phyloP scores from a whole-genome alignment of 2,113 vertebrate genomes.

The Lophius piscatorius region DNA sequence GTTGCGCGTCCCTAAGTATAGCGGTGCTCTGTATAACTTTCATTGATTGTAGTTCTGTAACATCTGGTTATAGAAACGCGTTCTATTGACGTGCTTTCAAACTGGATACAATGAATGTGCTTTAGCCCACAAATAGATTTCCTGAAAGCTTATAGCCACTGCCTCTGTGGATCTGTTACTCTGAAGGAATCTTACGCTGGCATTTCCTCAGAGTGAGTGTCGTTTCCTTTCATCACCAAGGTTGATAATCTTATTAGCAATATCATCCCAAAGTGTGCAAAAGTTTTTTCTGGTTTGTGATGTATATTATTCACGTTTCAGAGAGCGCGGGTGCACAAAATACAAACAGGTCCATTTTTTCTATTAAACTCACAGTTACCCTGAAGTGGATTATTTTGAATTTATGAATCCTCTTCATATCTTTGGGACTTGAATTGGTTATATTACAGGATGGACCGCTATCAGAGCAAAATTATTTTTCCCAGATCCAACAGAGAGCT shows the following conservation, averaged over 20 bases:
- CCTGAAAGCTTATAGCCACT: slow-evolving; percentile 23
- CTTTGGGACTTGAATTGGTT: slow-evolving; percentile 70
- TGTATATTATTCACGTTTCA: too few species aligned
- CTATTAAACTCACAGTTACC: slow-evolving; percentile 65
- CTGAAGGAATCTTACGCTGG: slow-evolving; percentile 23
- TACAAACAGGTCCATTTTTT: too few species aligned
- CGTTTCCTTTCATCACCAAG: slow-evolving; percentile 35
- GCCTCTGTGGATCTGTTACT: slow-evolving; percentile 19
- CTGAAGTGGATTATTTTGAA: slow-evolving; percentile 76
- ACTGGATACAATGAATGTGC: slow-evolving; percentile 28
- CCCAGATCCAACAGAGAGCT: slow-evolving; percentile 60
- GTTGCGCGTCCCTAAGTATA: slow-evolving; percentile 30
- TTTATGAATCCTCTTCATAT: slow-evolving; percentile 65
- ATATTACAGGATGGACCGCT: slow-evolving; percentile 63
- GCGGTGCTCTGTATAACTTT: slow-evolving; percentile 46
- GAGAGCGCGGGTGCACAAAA: background rate
- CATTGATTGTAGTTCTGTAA: slow-evolving; percentile 46
- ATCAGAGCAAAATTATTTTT: slow-evolving; percentile 72
- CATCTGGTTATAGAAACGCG: slow-evolving; percentile 31
- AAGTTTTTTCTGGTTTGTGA: too few species aligned
- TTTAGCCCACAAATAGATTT: slow-evolving; percentile 45
- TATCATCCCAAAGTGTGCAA: too few species aligned
- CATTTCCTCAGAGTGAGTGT: slow-evolving; percentile 19
- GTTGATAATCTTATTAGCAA: slow-evolving; percentile 51
- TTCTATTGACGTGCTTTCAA: slow-evolving; percentile 47